These are phyloP conservation scores for Panagrolaimus sp. DNA, from an alignment of 1,140 invertebrate species.

Conservation along the genomic window DNA sequence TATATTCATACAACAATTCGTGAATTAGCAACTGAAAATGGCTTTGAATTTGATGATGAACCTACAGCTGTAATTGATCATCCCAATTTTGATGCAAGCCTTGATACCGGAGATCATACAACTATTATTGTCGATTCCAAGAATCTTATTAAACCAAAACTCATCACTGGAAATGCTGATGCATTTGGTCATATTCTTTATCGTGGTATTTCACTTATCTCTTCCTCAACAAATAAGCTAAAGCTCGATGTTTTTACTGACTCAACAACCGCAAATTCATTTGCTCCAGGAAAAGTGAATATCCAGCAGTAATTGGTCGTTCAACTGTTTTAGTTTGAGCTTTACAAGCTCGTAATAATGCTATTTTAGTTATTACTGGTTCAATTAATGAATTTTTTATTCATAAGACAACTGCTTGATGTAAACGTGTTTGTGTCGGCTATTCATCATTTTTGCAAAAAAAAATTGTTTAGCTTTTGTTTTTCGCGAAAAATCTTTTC, in stretches of 20 bases:
- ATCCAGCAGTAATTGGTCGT: slow-evolving; percentile 88
- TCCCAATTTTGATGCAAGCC: slow-evolving; percentile 62
- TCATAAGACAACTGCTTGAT: too few relatives aligned
- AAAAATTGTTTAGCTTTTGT: too few relatives aligned
- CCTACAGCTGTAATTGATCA: slow-evolving; percentile 73
- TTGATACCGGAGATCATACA: slow-evolving; percentile 70
- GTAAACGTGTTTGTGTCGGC: too few relatives aligned
- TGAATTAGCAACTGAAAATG: slow-evolving; percentile 91
- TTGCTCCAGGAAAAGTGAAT: slow-evolving; percentile 78
- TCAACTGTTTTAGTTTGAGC: slow-evolving; percentile 86
- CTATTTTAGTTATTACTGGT: slow-evolving; percentile 89
- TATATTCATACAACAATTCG: too few relatives aligned
- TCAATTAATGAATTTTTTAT: slow-evolving; percentile 93
- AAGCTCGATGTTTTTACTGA: slow-evolving; percentile 84
- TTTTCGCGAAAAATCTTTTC: too few relatives aligned
- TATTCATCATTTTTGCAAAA: too few relatives aligned
- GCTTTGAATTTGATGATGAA: slow-evolving; percentile 95
- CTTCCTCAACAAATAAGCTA: slow-evolving; percentile 84
- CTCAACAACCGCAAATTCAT: slow-evolving; percentile 87
- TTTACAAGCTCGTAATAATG: slow-evolving; percentile 95
- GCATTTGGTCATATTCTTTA: slow-evolving; percentile 60
- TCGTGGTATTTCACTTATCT: slow-evolving; percentile 73
- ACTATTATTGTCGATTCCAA: slow-evolving; percentile 76
- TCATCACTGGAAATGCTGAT: slow-evolving; percentile 44
- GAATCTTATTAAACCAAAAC: slow-evolving; percentile 68